These are phyloP conservation scores for Cephalotes varians DNA, from an alignment of 2,888 invertebrate species.

Conservation along the genomic window DNA sequence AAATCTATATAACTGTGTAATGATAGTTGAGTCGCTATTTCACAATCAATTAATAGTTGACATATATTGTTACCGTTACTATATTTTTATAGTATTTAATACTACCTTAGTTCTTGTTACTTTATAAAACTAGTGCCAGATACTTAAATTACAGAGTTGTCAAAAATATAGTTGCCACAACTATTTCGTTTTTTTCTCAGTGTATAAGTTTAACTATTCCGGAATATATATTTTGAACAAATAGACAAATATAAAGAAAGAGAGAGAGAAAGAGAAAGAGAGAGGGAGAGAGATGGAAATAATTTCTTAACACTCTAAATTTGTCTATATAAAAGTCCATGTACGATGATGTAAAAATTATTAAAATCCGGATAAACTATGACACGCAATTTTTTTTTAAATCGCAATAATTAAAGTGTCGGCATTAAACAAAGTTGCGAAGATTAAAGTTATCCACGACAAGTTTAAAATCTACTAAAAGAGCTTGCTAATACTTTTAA, in stretches of 20 bases:
- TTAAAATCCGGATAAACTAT: background rate
- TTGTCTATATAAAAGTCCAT: background rate
- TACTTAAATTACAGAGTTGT: no score
- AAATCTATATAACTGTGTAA: no score
- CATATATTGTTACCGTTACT: no score
- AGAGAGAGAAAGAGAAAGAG: background rate
- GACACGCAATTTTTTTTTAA: background rate
- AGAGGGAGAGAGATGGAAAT: no score
- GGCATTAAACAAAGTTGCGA: background rate
- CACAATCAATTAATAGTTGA: no score
- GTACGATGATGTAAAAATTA: background rate
- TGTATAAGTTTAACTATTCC: background rate
- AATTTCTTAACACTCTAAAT: background rate
- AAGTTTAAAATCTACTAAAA: conserved; percentile 25
- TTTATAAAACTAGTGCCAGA: no score
- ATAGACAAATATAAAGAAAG: no score
- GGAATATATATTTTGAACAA: background rate
- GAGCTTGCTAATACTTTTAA: conserved; percentile 17
- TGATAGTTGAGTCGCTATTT: no score
- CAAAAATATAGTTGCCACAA: no score
- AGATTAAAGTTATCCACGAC: conserved; percentile 12
- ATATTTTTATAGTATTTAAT: no score
- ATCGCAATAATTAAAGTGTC: conserved; percentile 8
- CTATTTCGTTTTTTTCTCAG: no score
- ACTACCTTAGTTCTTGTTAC: no score